Base-by-base conservation (phyloP, 2,888 invertebrate species). In the Agrilus biguttatus region DNA sequence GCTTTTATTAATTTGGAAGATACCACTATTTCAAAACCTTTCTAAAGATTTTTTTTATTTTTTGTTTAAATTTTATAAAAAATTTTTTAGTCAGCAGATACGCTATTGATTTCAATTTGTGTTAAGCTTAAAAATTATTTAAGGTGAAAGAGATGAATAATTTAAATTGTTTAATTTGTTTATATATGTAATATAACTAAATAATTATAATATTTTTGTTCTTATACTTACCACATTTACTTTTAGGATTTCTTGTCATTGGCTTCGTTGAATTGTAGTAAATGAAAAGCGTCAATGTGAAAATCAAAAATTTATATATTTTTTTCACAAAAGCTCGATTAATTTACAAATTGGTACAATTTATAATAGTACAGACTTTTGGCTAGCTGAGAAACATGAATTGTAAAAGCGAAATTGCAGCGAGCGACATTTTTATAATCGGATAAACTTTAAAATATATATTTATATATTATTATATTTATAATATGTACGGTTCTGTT, bases 251-350 rank as follows among this genome's bases (percentile, higher is more conserved):
- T 32, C 38, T 42, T 32, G 34, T 14, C 36, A 8, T 36, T 38
- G 7, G 32, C 5, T 36, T 17, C 35, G 28, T 46, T 36, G 28
- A 36, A 35, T 21, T 21, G 5, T 21, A 28, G 35, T 12, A 36
- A 42, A 33, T 33, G 33, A 42, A 46, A 41, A 13, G 33, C 38
- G 37, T 21, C 33, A 12, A 41, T 14, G 13, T 40, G 57, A 51
- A 55, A 56, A 61, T 62, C 61, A 60, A 62, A 63, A 65, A 65
- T 65, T 28, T 62, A 65, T 65, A 64, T 61, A 62, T 59, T 61
- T 60, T n/a, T 65, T 63, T 65, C 65, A 66, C 65, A 64, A 65
- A 66, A 66, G 65, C 65, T 63, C 40, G 43, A 32, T 48, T 52
- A 48, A 51, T 48, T 42, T 61, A 61, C 59, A 62, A 54, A 58